phyloP scores from a whole-genome alignment of 2,888 invertebrate species.

The Drosophila quinaria region DNA sequence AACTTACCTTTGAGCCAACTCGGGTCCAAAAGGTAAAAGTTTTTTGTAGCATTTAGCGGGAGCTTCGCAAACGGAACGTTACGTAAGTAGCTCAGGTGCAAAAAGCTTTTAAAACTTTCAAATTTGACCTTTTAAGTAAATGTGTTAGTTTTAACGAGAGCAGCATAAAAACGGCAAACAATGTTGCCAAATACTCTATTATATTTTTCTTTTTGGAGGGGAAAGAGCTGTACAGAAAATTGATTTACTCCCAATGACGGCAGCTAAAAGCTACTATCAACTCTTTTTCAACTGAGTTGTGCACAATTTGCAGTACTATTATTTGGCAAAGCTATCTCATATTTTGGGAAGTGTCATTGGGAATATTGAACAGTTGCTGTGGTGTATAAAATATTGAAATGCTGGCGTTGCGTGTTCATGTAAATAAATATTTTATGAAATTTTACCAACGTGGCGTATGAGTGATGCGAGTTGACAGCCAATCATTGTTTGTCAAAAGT shows the following conservation, averaged over 20 bases:
- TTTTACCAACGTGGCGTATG: constrained; percentile 35
- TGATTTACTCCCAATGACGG: constrained; percentile 3
- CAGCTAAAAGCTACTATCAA: constrained; percentile 10
- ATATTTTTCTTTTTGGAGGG: neutral
- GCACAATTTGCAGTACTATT: neutral
- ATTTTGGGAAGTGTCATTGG: neutral
- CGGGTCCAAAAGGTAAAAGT: constrained; percentile 40
- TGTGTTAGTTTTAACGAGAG: constrained; percentile 28
- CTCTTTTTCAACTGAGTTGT: neutral
- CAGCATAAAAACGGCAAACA: constrained; percentile 21
- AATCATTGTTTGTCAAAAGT: constrained; percentile 4
- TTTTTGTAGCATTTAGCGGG: constrained; percentile 58
- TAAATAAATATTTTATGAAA: constrained; percentile 19
- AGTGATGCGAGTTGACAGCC: constrained; percentile 16
- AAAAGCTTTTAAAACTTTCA: constrained; percentile 69
- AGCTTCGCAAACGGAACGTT: constrained; percentile 22
- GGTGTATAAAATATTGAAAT: constrained; percentile 47
- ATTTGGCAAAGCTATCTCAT: neutral
- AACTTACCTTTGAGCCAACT: constrained; percentile 30
- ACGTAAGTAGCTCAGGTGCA: constrained; percentile 61
- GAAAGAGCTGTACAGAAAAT: constrained; percentile 5
- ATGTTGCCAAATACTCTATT: constrained; percentile 23
- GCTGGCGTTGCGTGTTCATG: constrained; percentile 27
- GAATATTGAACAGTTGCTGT: constrained; percentile 7
- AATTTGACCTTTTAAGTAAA: constrained; percentile 59